Evolutionary conservation across 1,140 invertebrate genomes (phyloP), one percentile per base, ranked within the genome.

Genomic region (Panagrolaimus sp.): DNA sequence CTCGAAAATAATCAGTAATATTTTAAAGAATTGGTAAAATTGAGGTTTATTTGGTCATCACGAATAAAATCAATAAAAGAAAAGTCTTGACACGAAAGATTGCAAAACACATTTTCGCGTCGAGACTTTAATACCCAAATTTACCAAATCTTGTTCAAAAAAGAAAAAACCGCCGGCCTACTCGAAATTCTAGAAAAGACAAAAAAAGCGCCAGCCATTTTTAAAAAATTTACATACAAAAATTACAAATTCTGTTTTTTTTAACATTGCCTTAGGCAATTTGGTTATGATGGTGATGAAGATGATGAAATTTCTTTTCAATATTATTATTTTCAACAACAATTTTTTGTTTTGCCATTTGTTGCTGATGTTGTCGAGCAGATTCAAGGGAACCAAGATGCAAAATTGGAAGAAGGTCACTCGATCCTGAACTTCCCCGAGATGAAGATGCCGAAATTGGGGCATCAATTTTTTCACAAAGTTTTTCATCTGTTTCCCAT

Each of bases 401-500:
- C 32, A 38, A 38, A 38, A 38, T 38, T 38, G 32, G 32, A 21
- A 58, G 21, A 21, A 52, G 14, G 48, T 58, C 52, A 28, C 12
- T 28, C n/a, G 48, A 21, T 12, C 21, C 21, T 6, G 52, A 28
- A 4, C 21, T 26, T 58, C 21, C 10, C 1, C 52, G 17, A 6
- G 52, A 28, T 12, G 21, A 26, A 2, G 32, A 38, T 38, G 32
- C 2, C 7, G 32, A 38, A 38, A 38, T 38, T 28, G 52, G 52
- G 14, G 28, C 52, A 58, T 58, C 63, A 8, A 65, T 17, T 1
- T 15, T 44, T n/a, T 28, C 63, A 32, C 63, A 44, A 12, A 58
- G 15, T 28, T 58, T 58, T 58, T 58, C 52, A 21, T 58, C 52
- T 28, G 52, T 58, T 58, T 58, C 52, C 52, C 52, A 58, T 21